Evolutionary conservation across 2,888 invertebrate genomes (phyloP).

Genomic region (Mythimna pallens): DNA sequence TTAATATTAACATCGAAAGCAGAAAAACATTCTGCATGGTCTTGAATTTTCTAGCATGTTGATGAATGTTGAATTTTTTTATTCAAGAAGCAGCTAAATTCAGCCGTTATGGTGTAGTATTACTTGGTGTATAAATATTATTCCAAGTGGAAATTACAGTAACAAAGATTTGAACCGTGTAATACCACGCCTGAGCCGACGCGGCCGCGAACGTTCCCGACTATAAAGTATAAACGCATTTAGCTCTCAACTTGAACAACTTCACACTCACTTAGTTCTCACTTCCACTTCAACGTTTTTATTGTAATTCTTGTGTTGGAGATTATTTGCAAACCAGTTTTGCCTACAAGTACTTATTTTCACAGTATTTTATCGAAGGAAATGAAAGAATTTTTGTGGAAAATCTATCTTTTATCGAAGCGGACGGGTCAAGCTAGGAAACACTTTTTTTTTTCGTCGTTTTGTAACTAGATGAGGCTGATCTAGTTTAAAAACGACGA

Average conservation of each 20-base stretch:
- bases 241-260: constrained; percentile 5
- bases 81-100: not conserved
- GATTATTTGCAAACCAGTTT: not conserved
- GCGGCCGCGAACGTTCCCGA: not conserved
- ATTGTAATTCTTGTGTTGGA: not conserved
- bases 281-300: constrained; percentile 14
- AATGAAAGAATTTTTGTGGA: no score
- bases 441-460: no score
- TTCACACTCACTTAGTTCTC: constrained; percentile 26
- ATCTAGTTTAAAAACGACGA: no score
- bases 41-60: no score
- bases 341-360: not conserved
- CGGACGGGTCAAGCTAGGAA: no score
- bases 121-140: not conserved
- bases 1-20: not conserved
- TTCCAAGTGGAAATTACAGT: not conserved
- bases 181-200: not conserved
- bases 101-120: not conserved
- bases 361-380: not conserved
- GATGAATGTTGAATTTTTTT: not conserved
- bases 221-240: not conserved
- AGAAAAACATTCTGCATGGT: no score
- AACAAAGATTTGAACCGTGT: not conserved
- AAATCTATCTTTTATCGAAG: no score
- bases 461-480: no score